Evolutionary conservation across 1,140 invertebrate genomes (phyloP).

Genomic region (Idris sp.): DNA sequence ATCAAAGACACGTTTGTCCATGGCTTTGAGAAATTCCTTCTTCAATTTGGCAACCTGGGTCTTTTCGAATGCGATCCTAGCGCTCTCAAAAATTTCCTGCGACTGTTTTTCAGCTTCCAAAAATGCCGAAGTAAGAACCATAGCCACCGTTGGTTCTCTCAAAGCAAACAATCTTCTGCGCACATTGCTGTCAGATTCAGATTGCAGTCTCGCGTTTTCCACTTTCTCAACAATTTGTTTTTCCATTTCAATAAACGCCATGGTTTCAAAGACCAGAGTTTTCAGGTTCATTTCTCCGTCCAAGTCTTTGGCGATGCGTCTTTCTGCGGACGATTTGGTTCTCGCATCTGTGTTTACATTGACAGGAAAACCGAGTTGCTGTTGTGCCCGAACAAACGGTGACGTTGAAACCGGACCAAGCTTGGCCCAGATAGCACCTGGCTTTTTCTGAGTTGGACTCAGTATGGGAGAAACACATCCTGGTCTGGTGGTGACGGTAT

Average conservation of each 20-base stretch:
- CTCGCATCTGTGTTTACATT: conserved; percentile 50
- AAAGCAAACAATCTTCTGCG: conserved; percentile 67
- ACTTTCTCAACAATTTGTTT: conserved; percentile 67
- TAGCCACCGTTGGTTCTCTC: conserved; percentile 66
- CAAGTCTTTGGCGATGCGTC: conserved; percentile 68
- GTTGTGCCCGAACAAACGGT: conserved; percentile 75
- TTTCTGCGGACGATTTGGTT: conserved; percentile 74
- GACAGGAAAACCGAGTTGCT: conserved; percentile 69
- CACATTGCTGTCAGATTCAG: conserved; percentile 47
- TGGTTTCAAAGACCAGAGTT: conserved; percentile 66
- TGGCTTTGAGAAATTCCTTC: conserved; percentile 32
- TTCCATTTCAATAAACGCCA: conserved; percentile 69
- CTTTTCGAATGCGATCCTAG: conserved; percentile 53
- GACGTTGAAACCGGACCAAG: conserved; percentile 76
- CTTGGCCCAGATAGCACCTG: conserved; percentile 74
- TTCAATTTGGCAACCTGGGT: conserved; percentile 27
- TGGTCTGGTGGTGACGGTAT: conserved; percentile 67
- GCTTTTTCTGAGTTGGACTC: conserved; percentile 63
- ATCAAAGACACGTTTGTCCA: conserved; percentile 4
- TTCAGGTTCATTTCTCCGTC: conserved; percentile 51
- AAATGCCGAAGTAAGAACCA: conserved; percentile 70
- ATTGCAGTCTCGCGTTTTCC: conserved; percentile 67
- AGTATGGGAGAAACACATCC: conserved; percentile 70
- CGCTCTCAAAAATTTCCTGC: conserved; percentile 58
- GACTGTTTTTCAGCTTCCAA: conserved; percentile 69